These are phyloP conservation scores for Drosophila seguyi DNA, from an alignment of 1,140 invertebrate genomes.

Conservation along the genomic window DNA sequence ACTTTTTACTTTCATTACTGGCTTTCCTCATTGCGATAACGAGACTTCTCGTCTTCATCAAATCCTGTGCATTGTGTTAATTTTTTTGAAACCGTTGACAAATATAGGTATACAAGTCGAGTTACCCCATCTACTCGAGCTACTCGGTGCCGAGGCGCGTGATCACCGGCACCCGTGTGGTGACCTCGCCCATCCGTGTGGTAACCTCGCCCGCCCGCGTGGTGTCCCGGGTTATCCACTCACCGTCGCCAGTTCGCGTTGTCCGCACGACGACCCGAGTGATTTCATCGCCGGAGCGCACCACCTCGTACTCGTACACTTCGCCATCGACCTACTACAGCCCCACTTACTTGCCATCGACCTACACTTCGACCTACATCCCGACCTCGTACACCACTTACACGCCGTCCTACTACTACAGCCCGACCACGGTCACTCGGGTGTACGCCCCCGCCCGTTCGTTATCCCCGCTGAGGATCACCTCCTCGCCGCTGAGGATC, in stretches of 20 bases:
- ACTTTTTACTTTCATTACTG: conserved; percentile 2
- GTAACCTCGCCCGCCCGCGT: conserved; percentile 83
- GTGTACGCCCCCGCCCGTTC: conserved; percentile 73
- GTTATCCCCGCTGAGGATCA: conserved; percentile 87
- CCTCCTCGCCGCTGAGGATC: conserved; percentile 86
- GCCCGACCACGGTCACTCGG: conserved; percentile 75
- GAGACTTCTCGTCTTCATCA: conserved; percentile 2
- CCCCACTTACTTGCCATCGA: conserved; percentile 82
- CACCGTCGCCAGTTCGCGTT: conserved; percentile 85
- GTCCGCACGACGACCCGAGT: conserved; percentile 88
- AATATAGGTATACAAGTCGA: conserved; percentile 83
- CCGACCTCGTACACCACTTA: conserved; percentile 76
- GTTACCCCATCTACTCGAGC: conserved; percentile 83
- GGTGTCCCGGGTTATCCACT: conserved; percentile 79
- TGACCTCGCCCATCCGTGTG: conserved; percentile 82
- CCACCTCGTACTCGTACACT: conserved; percentile 56
- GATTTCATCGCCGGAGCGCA: conserved; percentile 84
- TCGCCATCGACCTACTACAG: conserved; percentile 73
- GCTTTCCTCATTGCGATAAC: conserved; percentile 19
- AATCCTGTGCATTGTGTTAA: conserved; percentile 28
- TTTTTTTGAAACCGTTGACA: conserved; percentile 39
- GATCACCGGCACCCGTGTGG: conserved; percentile 70
- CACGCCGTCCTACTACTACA: conserved; percentile 79
- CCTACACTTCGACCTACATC: conserved; percentile 86
- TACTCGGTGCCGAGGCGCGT: conserved; percentile 87